phyloP scores from a whole-genome alignment of 2,888 invertebrate genomes.

The Marasmarcha lunaedactyla region DNA sequence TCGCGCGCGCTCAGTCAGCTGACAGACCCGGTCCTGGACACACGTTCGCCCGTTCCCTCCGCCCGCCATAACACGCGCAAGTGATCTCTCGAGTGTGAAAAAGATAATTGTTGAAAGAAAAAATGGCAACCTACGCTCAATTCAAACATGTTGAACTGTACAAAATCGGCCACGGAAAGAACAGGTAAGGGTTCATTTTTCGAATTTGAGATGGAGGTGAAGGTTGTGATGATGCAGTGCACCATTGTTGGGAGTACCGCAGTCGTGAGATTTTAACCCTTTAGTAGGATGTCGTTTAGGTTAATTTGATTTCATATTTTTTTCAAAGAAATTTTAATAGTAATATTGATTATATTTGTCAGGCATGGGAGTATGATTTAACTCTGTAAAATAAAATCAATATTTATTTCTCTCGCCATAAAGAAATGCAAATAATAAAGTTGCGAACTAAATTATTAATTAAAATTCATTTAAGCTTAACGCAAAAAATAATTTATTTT shows the following conservation, averaged over 20 bases:
- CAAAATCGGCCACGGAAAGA: conserved; percentile 93
- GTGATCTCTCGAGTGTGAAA: conserved; percentile 33
- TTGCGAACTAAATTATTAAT: no score
- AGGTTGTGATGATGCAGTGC: conserved; percentile 28
- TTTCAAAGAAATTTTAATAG: no score
- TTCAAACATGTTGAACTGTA: conserved; percentile 95
- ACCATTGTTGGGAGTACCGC: not conserved
- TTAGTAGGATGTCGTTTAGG: no score
- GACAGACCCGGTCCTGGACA: conserved; percentile 38
- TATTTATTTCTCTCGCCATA: no score
- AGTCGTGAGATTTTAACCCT: no score
- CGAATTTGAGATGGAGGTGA: not conserved
- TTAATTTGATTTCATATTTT: no score
- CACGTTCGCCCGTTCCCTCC: conserved; percentile 25
- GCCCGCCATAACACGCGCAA: conserved; percentile 29
- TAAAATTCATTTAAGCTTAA: no score
- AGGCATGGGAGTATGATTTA: no score
- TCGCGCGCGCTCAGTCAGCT: conserved; percentile 68
- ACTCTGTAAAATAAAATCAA: no score
- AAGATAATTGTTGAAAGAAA: conserved; percentile 11
- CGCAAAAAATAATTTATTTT: no score
- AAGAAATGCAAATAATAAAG: no score
- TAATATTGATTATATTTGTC: no score
- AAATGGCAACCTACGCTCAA: conserved; percentile 92
- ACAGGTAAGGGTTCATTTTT: conserved; percentile 74